Base-by-base conservation (phyloP, 2,797 vertebrate genomes). In the Myotis findleyi region DNA sequence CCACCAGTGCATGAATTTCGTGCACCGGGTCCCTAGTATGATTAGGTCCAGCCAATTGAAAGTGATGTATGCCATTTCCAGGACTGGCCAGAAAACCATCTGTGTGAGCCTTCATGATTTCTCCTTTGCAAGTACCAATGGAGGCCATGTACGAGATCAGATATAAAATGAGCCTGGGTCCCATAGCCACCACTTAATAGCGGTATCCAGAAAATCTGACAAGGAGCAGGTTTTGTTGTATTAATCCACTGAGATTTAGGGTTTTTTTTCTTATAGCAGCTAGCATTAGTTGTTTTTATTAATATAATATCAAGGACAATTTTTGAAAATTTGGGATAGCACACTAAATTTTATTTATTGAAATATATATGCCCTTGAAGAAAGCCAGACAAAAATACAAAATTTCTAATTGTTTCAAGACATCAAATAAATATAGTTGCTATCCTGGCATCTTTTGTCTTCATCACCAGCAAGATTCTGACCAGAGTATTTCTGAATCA, bases 321-420 rank as follows among this genome's bases (percentile, higher is more conserved):
- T 59, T 75, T 75, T 17, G 64, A 94, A 36, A 69, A 55, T 64
- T 75, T 51, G 55, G 23, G 33, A 21, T 36, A 88, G 2, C 1
- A 73, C 16, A 14, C 1, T 55, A 41, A 53, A 6, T 87, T 76
- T 95, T 87, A 53, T 75, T 13, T 94, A 57, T 66, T 59, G 30
- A 86, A 89, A 83, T 18, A 64, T 41, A 59, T 36, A 33, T 66
- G 21, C 12, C 13, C 6, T 49, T 84, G 36, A 84, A 87, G 59
- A 96, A 77, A 47, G 44, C 76, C 68, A 44, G 41, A 55, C 9
- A 87, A 73, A 77, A 85, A 77, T 66, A 62, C n/a, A 89, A 17
- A 44, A 82, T 86, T 93, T 73, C 25, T 57, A 41, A 77, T 86
- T 77, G 7, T 82, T 55, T 75, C 64, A 68, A 82, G 68, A 66